Evolutionary conservation across 1,140 invertebrate genomes (phyloP), one percentile per base, ranked within the genome.

Genomic region (Manduca sexta): DNA sequence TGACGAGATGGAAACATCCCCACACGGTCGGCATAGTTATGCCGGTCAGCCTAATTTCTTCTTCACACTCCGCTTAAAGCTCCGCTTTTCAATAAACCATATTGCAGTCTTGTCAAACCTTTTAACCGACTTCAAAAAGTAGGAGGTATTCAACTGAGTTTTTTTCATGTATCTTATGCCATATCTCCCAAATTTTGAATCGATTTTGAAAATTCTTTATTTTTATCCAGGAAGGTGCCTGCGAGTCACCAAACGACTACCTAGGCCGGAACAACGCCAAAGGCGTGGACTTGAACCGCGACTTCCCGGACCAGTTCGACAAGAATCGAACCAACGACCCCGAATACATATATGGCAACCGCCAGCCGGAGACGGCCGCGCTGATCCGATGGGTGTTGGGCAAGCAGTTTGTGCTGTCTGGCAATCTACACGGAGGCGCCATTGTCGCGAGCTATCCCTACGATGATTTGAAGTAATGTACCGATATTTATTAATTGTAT

Each of bases 381-480:
- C 88, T 99, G 53, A 99, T 99, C 90, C 91, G 90, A 7, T 98
- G 94, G 95, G 94, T 97, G 42, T 78, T 91, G 1, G 88, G 88
- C 12, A 92, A 94, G 70, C 94, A 94, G 17, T 98, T 98, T 81
- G 94, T 97, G 17, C 84, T 98, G 7, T 97, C 96, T 0, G 94
- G 93, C 0, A 98, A 96, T 84, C 87, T 98, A 34, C 96, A 98
- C 74, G 95, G 94, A 13, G 97, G 97, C 26, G 95, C 96, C 35
- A 87, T 98, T 1, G 96, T 97, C 5, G 94, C 95, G 4, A 96
- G 95, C 74, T 97, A 97, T 87, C 96, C 96, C 1, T 97, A 89
- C 79, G 93, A 94, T 79, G 93, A 95, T 79, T 92, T 92, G 3
- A 88, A 86, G 93, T 93, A 88, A 71, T 71, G 79, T 26, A n/a